Percentiles rank a stretch among this genome's conserved stretches.
Evolutionary conservation across 1,140 invertebrate species (phyloP).

Genomic region (Dermatophagoides farinae): DNA sequence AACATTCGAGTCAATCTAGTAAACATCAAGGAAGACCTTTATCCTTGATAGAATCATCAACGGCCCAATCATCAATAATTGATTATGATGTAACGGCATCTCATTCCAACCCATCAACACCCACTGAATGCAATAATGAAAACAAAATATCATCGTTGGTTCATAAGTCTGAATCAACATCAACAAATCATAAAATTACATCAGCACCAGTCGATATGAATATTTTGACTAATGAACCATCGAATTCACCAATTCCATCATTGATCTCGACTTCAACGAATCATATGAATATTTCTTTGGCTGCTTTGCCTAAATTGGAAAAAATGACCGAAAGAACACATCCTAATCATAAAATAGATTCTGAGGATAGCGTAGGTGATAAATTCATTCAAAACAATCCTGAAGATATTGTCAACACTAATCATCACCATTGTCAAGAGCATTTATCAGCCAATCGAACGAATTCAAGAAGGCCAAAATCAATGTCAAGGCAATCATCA

Average conservation of each 20-base stretch:
- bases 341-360: slow-evolving; percentile 18
- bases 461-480: background rate
- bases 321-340: slow-evolving; percentile 89
- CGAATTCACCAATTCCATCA: background rate
- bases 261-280: background rate
- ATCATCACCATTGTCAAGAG: too few species aligned
- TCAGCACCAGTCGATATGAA: background rate
- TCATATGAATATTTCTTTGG: slow-evolving; percentile 37
- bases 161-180: background rate
- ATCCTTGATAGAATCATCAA: background rate
- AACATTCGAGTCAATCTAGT: background rate
- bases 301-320: slow-evolving; percentile 67
- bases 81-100: background rate
- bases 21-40: background rate
- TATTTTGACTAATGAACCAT: background rate
- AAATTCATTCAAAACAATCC: background rate
- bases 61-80: background rate
- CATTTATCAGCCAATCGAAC: background rate
- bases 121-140: background rate
- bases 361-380: background rate
- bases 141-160: background rate
- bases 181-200: background rate
- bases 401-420: too few species aligned
- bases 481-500: slow-evolving; percentile 11
- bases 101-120: background rate